Base-by-base conservation (phyloP, 2,888 invertebrate species). In the Calameuta filiformis region DNA sequence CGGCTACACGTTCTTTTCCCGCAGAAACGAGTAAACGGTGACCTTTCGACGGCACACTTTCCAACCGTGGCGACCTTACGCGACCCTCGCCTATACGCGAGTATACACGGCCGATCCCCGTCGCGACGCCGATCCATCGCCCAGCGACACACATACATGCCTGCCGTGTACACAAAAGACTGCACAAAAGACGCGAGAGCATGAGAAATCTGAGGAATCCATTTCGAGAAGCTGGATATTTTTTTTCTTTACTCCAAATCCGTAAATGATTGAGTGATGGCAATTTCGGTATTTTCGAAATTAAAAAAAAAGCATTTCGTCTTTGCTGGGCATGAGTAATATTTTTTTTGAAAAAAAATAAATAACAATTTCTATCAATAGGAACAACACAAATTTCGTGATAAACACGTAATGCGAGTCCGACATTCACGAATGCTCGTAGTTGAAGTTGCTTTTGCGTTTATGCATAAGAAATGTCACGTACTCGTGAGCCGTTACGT, bases 21-120 rank as follows among this genome's bases (percentile, higher is more conserved):
- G 75, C 77, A 79, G 80, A 82, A 79, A 80, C 79, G 79, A 77
- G 81, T 81, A 86, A 84, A 85, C 81, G 86, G 80, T 89, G 89
- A 89, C 89, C 89, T 89, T 89, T 89, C 84, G 82, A 81, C 86
- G 89, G 84, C 89, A 89, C 83, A 89, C 89, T 89, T 89, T 89
- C 89, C 85, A 80, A 83, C 82, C 83, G 68, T 35, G 75, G 56
- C 68, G 40, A 56, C n/a, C 71, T 31, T 71, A 71, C 31, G 31
- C 71, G 71, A 71, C 71, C 71, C 71, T 31, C 71, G 31, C 31
- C 71, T 56, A 56, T 31, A 33, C 71, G 31, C 31, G 71, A 33
- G 31, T 31, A 15, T 33, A 33, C 71, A 71, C 4, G 31, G 11
- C 69, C 69, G 69, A 69, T 69, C 69, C 12, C 69, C 30, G 69